Evolutionary conservation across 2,113 vertebrate genomes (phyloP).

Genomic region (Erythrocercus mccallii): DNA sequence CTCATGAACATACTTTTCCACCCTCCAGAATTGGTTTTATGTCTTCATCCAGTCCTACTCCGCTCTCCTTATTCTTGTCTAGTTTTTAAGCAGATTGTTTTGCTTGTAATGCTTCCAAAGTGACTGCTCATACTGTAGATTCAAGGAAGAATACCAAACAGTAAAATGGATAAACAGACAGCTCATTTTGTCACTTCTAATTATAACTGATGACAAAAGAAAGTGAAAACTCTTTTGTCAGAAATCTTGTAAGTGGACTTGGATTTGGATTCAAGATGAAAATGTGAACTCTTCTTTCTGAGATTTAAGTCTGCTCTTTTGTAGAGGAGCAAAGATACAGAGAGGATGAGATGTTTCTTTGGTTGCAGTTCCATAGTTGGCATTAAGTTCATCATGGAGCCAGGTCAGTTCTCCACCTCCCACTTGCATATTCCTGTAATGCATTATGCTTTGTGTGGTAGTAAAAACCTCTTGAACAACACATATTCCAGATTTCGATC

Average conservation of each 20-base stretch:
- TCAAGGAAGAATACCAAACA: background rate
- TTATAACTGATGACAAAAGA: slow-evolving; percentile 30
- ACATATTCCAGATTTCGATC: background rate
- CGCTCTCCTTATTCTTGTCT: slow-evolving; percentile 12
- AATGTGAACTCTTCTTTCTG: background rate
- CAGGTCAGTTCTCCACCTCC: background rate
- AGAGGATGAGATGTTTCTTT: background rate
- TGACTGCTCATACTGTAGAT: slow-evolving; percentile 13
- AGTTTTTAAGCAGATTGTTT: slow-evolving; percentile 51
- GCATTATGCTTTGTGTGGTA: background rate
- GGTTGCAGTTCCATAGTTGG: background rate
- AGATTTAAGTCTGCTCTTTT: background rate
- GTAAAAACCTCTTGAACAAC: background rate
- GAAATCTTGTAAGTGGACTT: background rate
- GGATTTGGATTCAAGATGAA: background rate
- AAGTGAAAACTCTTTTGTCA: background rate
- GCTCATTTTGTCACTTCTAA: background rate
- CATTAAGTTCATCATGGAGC: background rate
- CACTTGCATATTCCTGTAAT: background rate
- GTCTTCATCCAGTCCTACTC: background rate
- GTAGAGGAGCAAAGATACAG: background rate
- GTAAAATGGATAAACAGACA: slow-evolving; percentile 5
- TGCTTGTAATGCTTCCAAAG: slow-evolving; percentile 44
- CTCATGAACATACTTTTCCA: background rate
- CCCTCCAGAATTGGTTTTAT: background rate